Percentiles rank a stretch among this genome's conserved stretches.
phyloP scores from a whole-genome alignment of 2,113 vertebrate genomes.

The Anhinga rufa region DNA sequence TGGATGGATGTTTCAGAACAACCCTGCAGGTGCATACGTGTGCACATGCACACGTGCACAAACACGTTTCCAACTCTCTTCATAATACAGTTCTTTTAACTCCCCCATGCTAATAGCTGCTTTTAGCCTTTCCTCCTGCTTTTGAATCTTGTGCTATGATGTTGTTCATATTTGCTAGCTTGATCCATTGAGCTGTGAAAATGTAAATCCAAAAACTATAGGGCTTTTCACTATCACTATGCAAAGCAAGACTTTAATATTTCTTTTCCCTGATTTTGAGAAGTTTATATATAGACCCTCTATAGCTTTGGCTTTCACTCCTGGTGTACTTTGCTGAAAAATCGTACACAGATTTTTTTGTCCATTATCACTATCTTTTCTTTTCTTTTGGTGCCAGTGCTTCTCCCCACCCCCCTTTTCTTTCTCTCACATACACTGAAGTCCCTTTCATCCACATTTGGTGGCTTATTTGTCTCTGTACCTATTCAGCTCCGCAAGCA shows the following conservation, averaged over 20 bases:
- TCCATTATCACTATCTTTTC: background rate
- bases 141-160: background rate
- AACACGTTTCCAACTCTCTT: background rate
- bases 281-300: background rate
- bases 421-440: background rate
- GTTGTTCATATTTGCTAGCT: background rate
- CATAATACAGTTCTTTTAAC: background rate
- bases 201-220: background rate
- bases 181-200: background rate
- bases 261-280: background rate
- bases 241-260: background rate
- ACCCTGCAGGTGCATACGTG: background rate
- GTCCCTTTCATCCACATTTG: background rate
- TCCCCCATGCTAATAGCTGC: background rate
- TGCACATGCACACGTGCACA: fast-evolving
- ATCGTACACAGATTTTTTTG: background rate
- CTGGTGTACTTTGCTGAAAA: background rate
- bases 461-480: background rate
- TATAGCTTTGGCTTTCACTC: background rate
- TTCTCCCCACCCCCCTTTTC: background rate
- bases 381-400: background rate
- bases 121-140: background rate
- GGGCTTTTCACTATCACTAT: background rate
- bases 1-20: background rate
- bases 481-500: background rate